Evolutionary conservation across 2,113 vertebrate genomes (phyloP).

Genomic region (Mormyrus iriodes): DNA sequence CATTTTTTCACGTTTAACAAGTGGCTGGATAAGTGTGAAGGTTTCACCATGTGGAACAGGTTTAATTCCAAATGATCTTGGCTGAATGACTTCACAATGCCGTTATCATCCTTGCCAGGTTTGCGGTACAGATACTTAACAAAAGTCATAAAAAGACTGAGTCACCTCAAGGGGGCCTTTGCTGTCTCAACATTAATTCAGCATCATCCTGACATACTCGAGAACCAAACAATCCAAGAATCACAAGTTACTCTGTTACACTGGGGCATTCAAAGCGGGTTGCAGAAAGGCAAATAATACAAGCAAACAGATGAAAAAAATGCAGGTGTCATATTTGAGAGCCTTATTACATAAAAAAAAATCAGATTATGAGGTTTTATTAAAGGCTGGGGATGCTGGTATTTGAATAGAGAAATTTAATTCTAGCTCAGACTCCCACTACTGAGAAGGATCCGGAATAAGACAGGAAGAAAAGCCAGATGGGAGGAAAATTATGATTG

Average conservation of each 20-base stretch:
- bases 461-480: not conserved
- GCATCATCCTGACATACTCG: not conserved
- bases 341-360: not conserved
- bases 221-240: not conserved
- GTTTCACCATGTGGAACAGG: not conserved
- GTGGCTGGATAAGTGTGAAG: not conserved
- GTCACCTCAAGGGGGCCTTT: not conserved
- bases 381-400: constrained; percentile 22
- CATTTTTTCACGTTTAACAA: not conserved
- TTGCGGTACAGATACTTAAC: not conserved
- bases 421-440: not conserved
- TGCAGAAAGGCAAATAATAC: not conserved
- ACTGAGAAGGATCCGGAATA: not conserved
- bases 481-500: not conserved
- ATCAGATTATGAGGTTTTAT: constrained; percentile 27
- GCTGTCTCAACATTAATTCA: not conserved
- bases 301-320: not conserved
- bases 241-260: not conserved
- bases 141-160: not conserved
- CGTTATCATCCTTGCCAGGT: not conserved
- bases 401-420: not conserved
- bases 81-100: not conserved
- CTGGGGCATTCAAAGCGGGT: not conserved
- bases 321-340: not conserved
- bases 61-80: not conserved